Percentiles rank a stretch among this genome's conserved stretches.
Conservation (phyloP, 2,888 invertebrate genomes). For the Taenaris catops region DNA sequence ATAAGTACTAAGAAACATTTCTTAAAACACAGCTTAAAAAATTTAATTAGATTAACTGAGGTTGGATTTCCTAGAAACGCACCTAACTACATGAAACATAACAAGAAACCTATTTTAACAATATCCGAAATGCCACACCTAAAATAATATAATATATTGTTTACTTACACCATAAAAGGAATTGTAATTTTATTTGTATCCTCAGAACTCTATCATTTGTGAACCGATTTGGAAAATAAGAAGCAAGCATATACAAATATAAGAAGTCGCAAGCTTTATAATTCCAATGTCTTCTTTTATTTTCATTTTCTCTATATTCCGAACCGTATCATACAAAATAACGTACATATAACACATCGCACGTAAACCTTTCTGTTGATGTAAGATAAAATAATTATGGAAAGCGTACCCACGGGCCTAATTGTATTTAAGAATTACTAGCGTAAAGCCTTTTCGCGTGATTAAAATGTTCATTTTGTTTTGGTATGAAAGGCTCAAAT, state of each 20-base stretch:
- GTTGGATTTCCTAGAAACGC: too few relatives aligned
- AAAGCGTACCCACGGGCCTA: constrained; percentile 14
- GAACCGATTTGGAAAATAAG: not conserved
- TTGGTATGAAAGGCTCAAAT: constrained; percentile 11
- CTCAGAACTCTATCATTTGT: not conserved
- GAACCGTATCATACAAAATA: not conserved
- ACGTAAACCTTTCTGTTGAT: constrained; percentile 11
- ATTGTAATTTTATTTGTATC: too few relatives aligned
- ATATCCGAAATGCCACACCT: too few relatives aligned
- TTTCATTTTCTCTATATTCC: constrained; percentile 5
- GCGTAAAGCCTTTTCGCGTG: constrained; percentile 12
- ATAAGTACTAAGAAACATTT: too few relatives aligned
- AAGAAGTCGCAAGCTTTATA: too few relatives aligned
- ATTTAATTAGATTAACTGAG: too few relatives aligned
- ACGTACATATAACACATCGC: constrained; percentile 7
- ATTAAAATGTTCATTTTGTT: constrained; percentile 14
- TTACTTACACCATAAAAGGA: too few relatives aligned
- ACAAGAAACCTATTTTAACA: too few relatives aligned
- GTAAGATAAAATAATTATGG: constrained; percentile 16
- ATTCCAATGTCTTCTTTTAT: too few relatives aligned
- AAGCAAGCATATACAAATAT: not conserved
- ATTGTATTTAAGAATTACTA: constrained; percentile 17
- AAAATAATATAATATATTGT: too few relatives aligned
- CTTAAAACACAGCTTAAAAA: too few relatives aligned
- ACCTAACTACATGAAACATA: too few relatives aligned